A percentile compares a stretch with the other conserved stretches of the same genome.
phyloP scores from a whole-genome alignment of 2,888 invertebrate genomes.

The Limnephilus auricula region DNA sequence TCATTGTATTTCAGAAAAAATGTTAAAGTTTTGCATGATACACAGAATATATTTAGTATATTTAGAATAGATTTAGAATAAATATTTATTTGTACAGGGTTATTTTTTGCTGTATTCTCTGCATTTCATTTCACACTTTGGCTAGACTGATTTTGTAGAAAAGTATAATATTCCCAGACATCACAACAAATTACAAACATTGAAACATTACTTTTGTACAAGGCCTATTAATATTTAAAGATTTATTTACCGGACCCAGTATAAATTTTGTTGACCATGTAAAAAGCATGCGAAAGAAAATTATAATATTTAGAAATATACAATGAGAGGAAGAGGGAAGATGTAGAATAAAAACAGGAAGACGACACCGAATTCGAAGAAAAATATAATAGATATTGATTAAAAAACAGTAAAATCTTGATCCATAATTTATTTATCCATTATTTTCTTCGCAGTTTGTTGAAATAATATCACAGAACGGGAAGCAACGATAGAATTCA shows the following conservation, averaged over 20 bases:
- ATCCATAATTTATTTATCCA: neutral
- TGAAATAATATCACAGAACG: neutral
- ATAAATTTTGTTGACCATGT: neutral
- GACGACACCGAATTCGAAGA: neutral
- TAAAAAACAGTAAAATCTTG: neutral
- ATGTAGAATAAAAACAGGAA: neutral
- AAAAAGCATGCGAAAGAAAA: neutral
- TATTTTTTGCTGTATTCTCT: neutral
- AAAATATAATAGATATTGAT: neutral
- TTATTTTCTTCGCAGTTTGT: neutral
- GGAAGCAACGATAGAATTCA: neutral
- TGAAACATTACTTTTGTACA: neutral
- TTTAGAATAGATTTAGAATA: no score
- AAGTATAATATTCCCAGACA: neutral
- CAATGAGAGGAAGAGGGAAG: neutral
- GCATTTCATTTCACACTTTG: neutral
- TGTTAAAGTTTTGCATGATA: neutral
- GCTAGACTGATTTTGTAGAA: neutral
- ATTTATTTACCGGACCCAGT: neutral
- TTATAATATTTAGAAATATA: neutral
- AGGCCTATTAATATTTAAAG: neutral
- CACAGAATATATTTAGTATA: no score
- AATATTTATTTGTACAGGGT: neutral
- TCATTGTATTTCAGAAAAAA: neutral
- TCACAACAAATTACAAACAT: conserved; percentile 2